Evolutionary conservation across 2,888 invertebrate species (phyloP), one percentile per base, ranked within the genome.

Genomic region (Drosophila vallismaia): DNA sequence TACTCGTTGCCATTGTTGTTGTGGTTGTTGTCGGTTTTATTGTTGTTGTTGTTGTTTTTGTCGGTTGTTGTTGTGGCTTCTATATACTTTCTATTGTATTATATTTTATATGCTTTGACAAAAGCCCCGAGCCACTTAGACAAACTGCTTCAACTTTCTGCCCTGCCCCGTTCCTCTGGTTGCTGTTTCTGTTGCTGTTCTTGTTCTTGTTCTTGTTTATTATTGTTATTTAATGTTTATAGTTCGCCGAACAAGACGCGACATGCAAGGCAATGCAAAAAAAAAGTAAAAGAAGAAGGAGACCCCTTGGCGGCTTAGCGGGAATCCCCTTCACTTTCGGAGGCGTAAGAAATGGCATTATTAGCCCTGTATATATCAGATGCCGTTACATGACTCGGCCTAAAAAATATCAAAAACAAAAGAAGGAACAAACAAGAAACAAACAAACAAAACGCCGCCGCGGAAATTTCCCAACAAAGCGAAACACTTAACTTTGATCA

Each of bases 161-260:
- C 62, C 50, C 70, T 46, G 69, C 62, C 50, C 45, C 52, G 49
- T n/a, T 36, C 28, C 28, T n/a, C n/a, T 33, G 9, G 9, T 10
- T 33, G 33, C 46, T 69, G 24, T 51, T 59, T 26, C 52, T 54
- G 46, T 10, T 33, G 33, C 46, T 69, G 24, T 51, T 59, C 26
- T 48, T 54, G 46, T 72, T 66, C 67, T 5, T 36, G n/a, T 36
- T 36, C 8, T 51, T 56, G 53, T 58, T 83, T 71, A 67, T 86
- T 83, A 84, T 81, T 76, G 76, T 74, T 86, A 78, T 74, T 81
- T 74, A 81, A 84, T 86, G 74, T 74, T 86, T 74, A 72, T 76
- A 74, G 75, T 77, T 62, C 66, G 62, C 54, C 67, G 64, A 72
- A 77, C 77, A 54, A 59, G 52, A 67, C 44, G 66, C 69, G 68